Base-by-base conservation (phyloP, 2,113 vertebrate genomes). In the Lasiurus borealis region DNA sequence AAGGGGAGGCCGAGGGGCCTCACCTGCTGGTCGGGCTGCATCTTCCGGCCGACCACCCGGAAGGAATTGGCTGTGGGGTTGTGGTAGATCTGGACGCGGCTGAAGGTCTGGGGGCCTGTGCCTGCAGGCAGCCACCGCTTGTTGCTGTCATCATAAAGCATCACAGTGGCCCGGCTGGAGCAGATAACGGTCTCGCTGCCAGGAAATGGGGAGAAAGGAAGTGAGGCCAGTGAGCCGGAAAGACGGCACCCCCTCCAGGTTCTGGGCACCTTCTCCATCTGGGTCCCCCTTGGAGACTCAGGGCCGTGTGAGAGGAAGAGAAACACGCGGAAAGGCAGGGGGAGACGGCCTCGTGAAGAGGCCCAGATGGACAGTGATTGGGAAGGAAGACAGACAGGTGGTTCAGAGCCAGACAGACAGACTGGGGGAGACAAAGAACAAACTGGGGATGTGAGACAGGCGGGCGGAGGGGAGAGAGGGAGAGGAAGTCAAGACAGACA, bases 11-110 rank as follows among this genome's bases (percentile, higher is more conserved):
- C 6, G 80, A 9, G 7, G 18, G n/a, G 23, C 16, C 0, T 29
- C 97, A 99, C 99, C 99, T 99, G 99, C 95, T 99, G 99, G 96
- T 99, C 99, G 0, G 98, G 97, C 96, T 99, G 99, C 98, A 99
- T 98, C 97, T 99, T 99, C 85, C 99, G 98, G 44, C 99, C 99
- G 8, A 99, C 99, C 48, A 99, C 98, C 31, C 99, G 98, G 98
- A 99, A 99, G 96, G 98, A 98, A 81, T 99, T 99, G 98, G 68
- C 98, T 31, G 95, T 69, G 25, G 99, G 98, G 94, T 99, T 99
- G 98, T 99, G 99, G 97, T 98, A 99, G 98, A 99, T 99, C 98
- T 99, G 99, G 66, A 99, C 99, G 2, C 99, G 98, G 98, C 99
- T 99, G 98, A 99, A 98, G 97, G 96, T 18, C 95, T 99, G 99